phyloP scores from a whole-genome alignment of 2,888 invertebrate genomes.

The Orthosia gothica region DNA sequence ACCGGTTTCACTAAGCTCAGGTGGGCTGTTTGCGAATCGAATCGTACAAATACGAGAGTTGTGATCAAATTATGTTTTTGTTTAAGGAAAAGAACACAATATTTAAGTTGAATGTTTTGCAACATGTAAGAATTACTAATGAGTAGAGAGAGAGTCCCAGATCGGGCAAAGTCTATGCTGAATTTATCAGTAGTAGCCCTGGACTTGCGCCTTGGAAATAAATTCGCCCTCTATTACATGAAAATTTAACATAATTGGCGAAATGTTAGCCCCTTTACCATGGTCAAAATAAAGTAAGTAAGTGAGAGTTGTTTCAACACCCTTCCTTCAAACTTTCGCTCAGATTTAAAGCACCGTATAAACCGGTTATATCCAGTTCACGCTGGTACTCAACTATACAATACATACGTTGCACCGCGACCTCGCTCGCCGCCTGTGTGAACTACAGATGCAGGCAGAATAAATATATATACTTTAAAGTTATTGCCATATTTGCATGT shows the following conservation, averaged over 20 bases:
- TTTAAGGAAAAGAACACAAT: neutral
- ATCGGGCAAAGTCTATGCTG: no score
- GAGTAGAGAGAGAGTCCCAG: no score
- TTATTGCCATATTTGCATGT: conserved; percentile 35
- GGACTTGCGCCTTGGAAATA: no score
- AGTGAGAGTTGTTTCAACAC: no score
- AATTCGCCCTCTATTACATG: no score
- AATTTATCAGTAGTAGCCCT: no score
- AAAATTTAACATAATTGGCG: no score
- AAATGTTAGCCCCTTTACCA: no score
- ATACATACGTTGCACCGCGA: conserved; percentile 24
- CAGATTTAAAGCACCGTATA: neutral
- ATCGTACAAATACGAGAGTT: neutral
- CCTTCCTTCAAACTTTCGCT: neutral
- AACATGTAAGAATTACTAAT: no score
- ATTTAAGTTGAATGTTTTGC: neutral
- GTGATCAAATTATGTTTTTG: conserved; percentile 1
- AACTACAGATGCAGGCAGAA: conserved; percentile 44
- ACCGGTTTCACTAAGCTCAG: conserved; percentile 58
- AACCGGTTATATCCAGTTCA: conserved; percentile 24
- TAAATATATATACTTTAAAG: conserved; percentile 58
- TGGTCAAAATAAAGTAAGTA: no score
- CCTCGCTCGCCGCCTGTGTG: conserved; percentile 25
- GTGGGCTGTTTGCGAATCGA: neutral
- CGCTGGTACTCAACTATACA: conserved; percentile 26